Percentiles rank a stretch among this genome's conserved stretches.
These are phyloP conservation scores for Babyrousa celebensis DNA, from an alignment of 2,797 vertebrate species.

Conservation along the genomic window DNA sequence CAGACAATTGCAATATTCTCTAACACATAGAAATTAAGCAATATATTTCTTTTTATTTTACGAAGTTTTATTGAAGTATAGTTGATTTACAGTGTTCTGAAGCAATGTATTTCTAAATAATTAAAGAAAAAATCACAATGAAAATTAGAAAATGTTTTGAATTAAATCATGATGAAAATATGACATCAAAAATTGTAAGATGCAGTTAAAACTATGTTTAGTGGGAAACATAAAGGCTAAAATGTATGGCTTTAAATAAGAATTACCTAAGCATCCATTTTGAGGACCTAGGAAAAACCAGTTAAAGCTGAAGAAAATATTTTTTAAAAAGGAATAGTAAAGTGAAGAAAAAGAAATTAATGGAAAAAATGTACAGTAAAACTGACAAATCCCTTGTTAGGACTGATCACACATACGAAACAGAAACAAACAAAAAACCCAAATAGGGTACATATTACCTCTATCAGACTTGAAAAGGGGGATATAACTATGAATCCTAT, in stretches of 20 bases:
- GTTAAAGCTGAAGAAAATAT: not conserved
- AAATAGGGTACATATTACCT: not conserved
- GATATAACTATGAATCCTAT: not conserved
- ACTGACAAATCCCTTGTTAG: not conserved
- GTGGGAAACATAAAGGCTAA: not conserved
- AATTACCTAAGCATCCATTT: not conserved
- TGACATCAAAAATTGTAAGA: not conserved
- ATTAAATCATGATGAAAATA: not conserved
- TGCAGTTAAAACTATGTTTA: not conserved
- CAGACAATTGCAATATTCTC: not conserved
- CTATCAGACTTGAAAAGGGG: not conserved
- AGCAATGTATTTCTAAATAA: not conserved
- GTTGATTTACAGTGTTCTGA: not conserved
- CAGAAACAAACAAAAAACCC: not conserved
- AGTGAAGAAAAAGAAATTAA: not conserved
- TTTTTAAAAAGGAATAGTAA: not conserved
- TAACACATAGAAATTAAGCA: not conserved
- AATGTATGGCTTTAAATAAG: not conserved
- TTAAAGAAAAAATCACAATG: not conserved
- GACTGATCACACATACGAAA: not conserved
- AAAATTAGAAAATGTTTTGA: conserved; percentile 10
- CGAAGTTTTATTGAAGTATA: too few species aligned
- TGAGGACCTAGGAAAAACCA: not conserved
- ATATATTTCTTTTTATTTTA: not conserved
- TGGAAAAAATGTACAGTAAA: conserved; percentile 17